These are phyloP conservation scores for Coturnix japonica DNA, from an alignment of 2,113 vertebrate species.

Conservation along the genomic window DNA sequence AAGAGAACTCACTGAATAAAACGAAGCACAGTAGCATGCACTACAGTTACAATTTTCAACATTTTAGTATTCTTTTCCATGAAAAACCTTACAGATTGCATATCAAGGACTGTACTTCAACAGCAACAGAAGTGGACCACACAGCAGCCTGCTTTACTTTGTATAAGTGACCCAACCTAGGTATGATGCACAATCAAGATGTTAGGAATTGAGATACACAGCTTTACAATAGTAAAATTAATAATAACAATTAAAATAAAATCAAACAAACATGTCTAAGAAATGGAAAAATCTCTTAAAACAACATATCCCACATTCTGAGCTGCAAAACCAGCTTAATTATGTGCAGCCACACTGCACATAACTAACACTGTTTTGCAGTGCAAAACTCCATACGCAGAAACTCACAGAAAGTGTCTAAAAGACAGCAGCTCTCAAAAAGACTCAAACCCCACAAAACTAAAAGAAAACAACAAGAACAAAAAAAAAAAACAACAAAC, in stretches of 20 bases:
- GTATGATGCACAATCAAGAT: fast-evolving
- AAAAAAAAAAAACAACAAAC: neutral
- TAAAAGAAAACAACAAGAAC: too few species aligned
- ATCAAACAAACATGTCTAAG: neutral
- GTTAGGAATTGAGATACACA: neutral
- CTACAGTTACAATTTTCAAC: neutral
- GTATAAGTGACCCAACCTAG: neutral
- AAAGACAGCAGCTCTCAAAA: neutral
- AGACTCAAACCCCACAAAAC: too few species aligned
- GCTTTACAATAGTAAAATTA: neutral
- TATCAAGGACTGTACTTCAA: neutral
- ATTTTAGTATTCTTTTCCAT: neutral
- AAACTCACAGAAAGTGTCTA: neutral
- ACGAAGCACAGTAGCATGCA: neutral
- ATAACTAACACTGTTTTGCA: too few species aligned
- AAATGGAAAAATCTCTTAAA: neutral
- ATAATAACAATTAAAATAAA: too few species aligned
- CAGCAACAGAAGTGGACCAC: neutral
- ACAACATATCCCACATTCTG: neutral
- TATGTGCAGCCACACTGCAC: neutral
- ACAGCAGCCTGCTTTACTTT: neutral
- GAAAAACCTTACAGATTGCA: neutral
- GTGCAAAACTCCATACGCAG: neutral
- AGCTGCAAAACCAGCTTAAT: neutral
- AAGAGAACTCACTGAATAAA: neutral